A percentile compares a stretch with the other conserved stretches of the same genome.
Evolutionary conservation across 2,888 invertebrate species (phyloP).

Genomic region (Watsonalla cultraria): DNA sequence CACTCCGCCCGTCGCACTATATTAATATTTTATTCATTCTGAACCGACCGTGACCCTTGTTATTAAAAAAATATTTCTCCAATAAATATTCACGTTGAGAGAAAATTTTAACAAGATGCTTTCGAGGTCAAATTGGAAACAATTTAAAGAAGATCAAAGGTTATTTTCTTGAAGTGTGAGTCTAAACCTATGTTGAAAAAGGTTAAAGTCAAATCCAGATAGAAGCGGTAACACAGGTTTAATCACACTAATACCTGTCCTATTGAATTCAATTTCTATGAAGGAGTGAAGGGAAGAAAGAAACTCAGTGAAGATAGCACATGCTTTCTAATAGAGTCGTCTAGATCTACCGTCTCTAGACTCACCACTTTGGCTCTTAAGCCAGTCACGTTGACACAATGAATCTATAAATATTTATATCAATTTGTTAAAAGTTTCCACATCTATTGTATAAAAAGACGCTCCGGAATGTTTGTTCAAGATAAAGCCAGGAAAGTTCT

Average conservation of each 20-base stretch:
- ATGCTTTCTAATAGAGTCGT: slow-evolving; percentile 66
- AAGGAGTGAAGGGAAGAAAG: slow-evolving; percentile 42
- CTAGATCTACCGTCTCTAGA: slow-evolving; percentile 73
- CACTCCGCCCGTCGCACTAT: background rate
- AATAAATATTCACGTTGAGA: background rate
- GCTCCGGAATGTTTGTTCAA: slow-evolving; percentile 12
- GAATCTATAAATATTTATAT: slow-evolving; percentile 71
- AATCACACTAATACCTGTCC: slow-evolving; percentile 14
- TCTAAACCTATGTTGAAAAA: slow-evolving; percentile 26
- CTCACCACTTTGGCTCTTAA: slow-evolving; percentile 76
- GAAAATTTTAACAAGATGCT: background rate
- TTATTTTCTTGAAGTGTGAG: slow-evolving; percentile 3
- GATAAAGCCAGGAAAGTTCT: slow-evolving; percentile 15
- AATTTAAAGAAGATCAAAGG: background rate
- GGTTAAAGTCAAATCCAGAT: slow-evolving; percentile 23
- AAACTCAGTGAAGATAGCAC: slow-evolving; percentile 43
- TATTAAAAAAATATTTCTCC: background rate
- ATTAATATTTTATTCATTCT: background rate
- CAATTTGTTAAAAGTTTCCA: slow-evolving; percentile 24
- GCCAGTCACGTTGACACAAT: slow-evolving; percentile 77
- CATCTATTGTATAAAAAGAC: background rate
- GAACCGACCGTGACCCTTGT: background rate
- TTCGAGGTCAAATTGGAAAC: background rate
- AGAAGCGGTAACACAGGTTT: slow-evolving; percentile 10
- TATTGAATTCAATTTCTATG: slow-evolving; percentile 25